Conservation (phyloP, 1,140 invertebrate species). For the Drosophila setifemur region DNA sequence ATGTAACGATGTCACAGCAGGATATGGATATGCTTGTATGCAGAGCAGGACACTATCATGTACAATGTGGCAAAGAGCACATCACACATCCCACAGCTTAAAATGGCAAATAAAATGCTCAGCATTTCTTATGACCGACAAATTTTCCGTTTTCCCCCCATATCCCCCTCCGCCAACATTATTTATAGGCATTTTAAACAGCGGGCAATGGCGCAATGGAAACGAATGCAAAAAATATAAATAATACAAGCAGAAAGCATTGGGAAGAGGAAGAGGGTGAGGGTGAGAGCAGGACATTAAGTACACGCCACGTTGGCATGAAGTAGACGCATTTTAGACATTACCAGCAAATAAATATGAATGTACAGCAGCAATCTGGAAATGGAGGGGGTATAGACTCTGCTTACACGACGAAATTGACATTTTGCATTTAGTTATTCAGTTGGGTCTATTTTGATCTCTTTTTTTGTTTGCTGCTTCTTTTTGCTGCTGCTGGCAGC, state of each 20-base stretch:
- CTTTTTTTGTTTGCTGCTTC: conserved; percentile 25
- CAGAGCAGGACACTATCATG: conserved; percentile 14
- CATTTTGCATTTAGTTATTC: conserved; percentile 80
- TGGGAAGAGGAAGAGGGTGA: conserved; percentile 7
- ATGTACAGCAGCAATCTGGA: conserved; percentile 9
- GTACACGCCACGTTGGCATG: conserved; percentile 57
- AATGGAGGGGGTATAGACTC: conserved; percentile 21
- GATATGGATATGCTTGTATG: conserved; percentile 20
- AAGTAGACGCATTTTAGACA: conserved; percentile 66
- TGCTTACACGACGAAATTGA: conserved; percentile 77
- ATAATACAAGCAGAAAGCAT: conserved; percentile 31
- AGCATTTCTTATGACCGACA: conserved; percentile 47
- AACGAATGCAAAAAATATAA: conserved; percentile 58
- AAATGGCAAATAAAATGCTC: conserved; percentile 59
- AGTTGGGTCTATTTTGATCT: conserved; percentile 52
- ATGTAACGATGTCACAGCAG: conserved; percentile 38
- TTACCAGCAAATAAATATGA: conserved; percentile 65
- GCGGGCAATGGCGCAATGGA: conserved; percentile 61
- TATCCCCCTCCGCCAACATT: conserved; percentile 23
- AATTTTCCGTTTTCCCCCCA: conserved; percentile 46
- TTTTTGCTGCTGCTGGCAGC: conserved; percentile 22
- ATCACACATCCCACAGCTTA: conserved; percentile 24
- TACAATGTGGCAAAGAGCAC: not conserved
- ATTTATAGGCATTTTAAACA: conserved; percentile 76
- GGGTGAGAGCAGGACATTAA: conserved; percentile 42